A percentile compares a stretch with the other conserved stretches of the same genome.
phyloP scores from a whole-genome alignment of 2,797 vertebrate species.

The Lacerta viridis region DNA sequence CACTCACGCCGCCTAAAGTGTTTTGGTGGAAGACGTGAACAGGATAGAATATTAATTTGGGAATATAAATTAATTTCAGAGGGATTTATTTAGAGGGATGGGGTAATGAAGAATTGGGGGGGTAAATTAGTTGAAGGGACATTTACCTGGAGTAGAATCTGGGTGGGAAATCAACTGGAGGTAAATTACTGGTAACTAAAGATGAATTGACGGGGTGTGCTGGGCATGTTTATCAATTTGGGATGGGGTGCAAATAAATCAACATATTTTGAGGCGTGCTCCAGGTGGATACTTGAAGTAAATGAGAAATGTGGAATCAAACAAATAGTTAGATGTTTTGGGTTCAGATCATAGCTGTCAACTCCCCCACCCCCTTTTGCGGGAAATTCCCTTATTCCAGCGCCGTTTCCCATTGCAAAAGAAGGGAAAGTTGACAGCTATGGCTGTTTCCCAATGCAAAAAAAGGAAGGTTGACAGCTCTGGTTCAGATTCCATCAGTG shows the following conservation, averaged over 20 bases:
- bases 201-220: not conserved
- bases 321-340: not conserved
- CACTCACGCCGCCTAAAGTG: not conserved
- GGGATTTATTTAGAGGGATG: not conserved
- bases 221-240: not conserved
- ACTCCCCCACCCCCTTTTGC: too few species aligned
- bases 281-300: not conserved
- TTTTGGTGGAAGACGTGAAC: not conserved
- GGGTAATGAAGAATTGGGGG: not conserved
- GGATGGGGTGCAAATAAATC: not conserved
- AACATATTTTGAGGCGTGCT: not conserved
- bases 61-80: not conserved
- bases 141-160: not conserved
- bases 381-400: too few species aligned
- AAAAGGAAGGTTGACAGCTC: too few species aligned
- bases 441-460: too few species aligned
- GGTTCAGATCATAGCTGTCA: not conserved
- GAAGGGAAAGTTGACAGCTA: too few species aligned
- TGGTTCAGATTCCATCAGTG: too few species aligned
- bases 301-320: not conserved
- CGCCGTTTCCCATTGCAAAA: too few species aligned
- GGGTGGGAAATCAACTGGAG: not conserved
- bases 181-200: not conserved
- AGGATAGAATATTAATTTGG: not conserved
- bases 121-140: not conserved